Conservation (phyloP, 2,113 vertebrate genomes). For the Lepus timidus region DNA sequence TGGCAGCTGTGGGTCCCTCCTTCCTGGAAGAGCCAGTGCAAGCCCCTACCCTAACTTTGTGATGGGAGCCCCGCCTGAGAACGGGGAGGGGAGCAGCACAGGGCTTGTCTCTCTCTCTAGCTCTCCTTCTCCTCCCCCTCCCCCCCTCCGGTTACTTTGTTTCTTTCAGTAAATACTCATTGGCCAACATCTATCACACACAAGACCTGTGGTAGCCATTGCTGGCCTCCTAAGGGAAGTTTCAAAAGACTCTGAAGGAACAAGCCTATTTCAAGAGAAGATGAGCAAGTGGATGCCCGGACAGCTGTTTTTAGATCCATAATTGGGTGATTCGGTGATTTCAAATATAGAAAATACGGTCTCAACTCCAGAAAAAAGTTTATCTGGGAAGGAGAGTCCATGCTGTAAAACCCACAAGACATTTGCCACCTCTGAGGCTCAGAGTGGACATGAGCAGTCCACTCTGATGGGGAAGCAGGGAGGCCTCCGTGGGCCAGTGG, state of each 20-base stretch:
- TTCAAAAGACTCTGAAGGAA: conserved; percentile 86
- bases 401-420: neutral
- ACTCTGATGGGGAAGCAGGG: neutral
- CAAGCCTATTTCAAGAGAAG: conserved; percentile 88
- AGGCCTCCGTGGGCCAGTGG: neutral
- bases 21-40: neutral
- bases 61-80: neutral
- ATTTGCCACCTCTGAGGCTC: neutral
- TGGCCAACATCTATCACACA: neutral
- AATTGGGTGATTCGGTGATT: conserved; percentile 86
- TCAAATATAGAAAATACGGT: conserved; percentile 54
- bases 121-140: neutral
- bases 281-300: conserved; percentile 83
- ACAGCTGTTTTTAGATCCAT: conserved; percentile 76
- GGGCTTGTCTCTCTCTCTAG: rapidly evolving
- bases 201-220: neutral
- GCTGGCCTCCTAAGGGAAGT: conserved; percentile 87
- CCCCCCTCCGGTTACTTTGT: neutral
- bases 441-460: neutral
- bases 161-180: neutral
- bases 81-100: rapidly evolving
- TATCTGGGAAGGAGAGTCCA: neutral
- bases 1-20: neutral
- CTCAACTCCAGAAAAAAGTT: neutral
- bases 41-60: neutral